Conservation (phyloP, 1,140 invertebrate genomes). For the Sipha flava region DNA sequence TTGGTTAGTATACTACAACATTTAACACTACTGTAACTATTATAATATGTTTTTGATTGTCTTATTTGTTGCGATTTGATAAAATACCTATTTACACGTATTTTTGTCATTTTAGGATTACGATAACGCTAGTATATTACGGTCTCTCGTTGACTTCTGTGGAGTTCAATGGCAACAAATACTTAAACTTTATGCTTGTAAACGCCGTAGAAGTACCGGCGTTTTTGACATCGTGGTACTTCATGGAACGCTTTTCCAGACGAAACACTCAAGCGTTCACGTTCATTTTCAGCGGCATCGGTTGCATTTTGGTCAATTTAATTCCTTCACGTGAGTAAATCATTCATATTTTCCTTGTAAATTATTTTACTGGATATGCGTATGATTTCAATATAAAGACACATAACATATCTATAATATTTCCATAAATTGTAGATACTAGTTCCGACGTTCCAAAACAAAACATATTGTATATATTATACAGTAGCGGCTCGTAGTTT, state of each 20-base stretch:
- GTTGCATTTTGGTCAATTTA: constrained; percentile 37
- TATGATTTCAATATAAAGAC: too few relatives aligned
- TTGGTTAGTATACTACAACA: neutral
- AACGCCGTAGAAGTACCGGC: constrained; percentile 48
- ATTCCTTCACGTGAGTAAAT: constrained; percentile 30
- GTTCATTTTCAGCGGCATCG: constrained; percentile 35
- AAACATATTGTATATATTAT: too few relatives aligned
- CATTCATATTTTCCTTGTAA: neutral
- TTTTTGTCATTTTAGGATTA: constrained; percentile 48
- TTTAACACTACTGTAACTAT: too few relatives aligned
- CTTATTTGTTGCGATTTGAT: neutral
- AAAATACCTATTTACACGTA: too few relatives aligned
- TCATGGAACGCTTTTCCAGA: constrained; percentile 34
- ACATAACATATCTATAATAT: too few relatives aligned
- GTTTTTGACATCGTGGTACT: constrained; percentile 35
- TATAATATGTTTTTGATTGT: too few relatives aligned
- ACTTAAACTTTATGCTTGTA: constrained; percentile 48
- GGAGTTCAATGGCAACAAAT: constrained; percentile 39
- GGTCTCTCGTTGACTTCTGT: constrained; percentile 56
- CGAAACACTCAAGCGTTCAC: constrained; percentile 31
- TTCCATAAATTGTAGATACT: too few relatives aligned
- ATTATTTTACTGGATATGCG: too few relatives aligned
- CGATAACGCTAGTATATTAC: constrained; percentile 62
- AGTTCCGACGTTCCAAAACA: too few relatives aligned
- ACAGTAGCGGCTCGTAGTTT: too few relatives aligned